Conservation (phyloP, 2,797 vertebrate species). For the Toxotes lorentzi region DNA sequence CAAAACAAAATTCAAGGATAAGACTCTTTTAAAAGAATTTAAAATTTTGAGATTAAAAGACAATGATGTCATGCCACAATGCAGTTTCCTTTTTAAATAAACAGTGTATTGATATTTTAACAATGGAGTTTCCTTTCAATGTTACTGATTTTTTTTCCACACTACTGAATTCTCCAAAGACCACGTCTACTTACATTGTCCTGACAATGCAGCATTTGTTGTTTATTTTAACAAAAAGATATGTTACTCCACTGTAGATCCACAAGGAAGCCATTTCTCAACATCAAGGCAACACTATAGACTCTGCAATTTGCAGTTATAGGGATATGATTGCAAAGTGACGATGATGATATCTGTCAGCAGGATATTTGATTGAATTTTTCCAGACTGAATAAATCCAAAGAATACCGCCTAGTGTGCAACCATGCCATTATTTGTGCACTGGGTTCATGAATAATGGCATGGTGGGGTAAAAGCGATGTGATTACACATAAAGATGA, state of each 20-base stretch:
- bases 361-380: conserved; percentile 9
- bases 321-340: conserved; percentile 11
- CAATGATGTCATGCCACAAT: background rate
- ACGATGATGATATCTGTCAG: conserved; percentile 30
- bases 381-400: conserved; percentile 12
- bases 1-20: background rate
- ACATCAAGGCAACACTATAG: background rate
- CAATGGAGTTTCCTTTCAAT: background rate
- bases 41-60: background rate
- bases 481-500: conserved; percentile 4
- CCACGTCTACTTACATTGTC: background rate
- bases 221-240: background rate
- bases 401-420: conserved; percentile 28
- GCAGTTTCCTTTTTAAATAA: background rate
- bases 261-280: conserved; percentile 11
- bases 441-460: conserved; percentile 9
- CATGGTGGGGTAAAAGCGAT: background rate
- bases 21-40: background rate
- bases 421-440: no score
- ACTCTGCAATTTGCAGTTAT: conserved; percentile 34
- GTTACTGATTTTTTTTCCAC: conserved; percentile 9
- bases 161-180: conserved; percentile 6
- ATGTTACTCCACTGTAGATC: background rate
- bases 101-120: background rate
- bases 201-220: background rate